phyloP scores from a whole-genome alignment of 2,113 vertebrate genomes.

The Macrotus californicus region DNA sequence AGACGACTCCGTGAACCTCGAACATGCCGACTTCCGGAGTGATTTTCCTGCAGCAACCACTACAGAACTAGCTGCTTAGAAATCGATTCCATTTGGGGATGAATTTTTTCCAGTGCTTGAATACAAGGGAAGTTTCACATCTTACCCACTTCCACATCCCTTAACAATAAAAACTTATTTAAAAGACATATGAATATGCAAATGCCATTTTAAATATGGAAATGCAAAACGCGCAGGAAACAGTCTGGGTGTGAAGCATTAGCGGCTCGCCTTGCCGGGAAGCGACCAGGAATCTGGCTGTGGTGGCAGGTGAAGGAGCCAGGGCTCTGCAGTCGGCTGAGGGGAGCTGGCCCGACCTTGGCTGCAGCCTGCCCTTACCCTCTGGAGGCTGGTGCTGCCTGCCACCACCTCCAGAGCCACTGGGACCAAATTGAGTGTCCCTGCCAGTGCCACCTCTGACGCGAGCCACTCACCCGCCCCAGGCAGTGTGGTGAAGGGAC shows the following conservation, averaged over 20 bases:
- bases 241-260: constrained; percentile 72
- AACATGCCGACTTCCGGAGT: constrained; percentile 24
- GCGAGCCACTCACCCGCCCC: rapidly evolving
- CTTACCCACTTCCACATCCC: constrained; percentile 69
- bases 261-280: constrained; percentile 56
- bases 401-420: neutral
- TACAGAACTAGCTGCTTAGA: constrained; percentile 36
- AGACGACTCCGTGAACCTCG: rapidly evolving
- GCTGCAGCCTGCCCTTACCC: neutral
- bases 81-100: constrained; percentile 50
- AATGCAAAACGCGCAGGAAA: constrained; percentile 69
- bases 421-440: neutral
- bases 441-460: rapidly evolving
- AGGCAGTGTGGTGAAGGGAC: rapidly evolving
- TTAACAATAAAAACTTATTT: constrained; percentile 76
- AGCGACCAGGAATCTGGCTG: neutral
- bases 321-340: neutral
- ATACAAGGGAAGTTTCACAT: constrained; percentile 63
- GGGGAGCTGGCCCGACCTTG: rapidly evolving
- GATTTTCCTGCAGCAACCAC: constrained; percentile 20
- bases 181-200: constrained; percentile 76
- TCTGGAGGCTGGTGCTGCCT: neutral
- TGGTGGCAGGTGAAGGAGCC: neutral
- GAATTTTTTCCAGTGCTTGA: constrained; percentile 62
- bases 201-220: constrained; percentile 78